These are phyloP conservation scores for Platycnemis pennipes DNA, from an alignment of 2,888 invertebrate genomes.

Conservation along the genomic window DNA sequence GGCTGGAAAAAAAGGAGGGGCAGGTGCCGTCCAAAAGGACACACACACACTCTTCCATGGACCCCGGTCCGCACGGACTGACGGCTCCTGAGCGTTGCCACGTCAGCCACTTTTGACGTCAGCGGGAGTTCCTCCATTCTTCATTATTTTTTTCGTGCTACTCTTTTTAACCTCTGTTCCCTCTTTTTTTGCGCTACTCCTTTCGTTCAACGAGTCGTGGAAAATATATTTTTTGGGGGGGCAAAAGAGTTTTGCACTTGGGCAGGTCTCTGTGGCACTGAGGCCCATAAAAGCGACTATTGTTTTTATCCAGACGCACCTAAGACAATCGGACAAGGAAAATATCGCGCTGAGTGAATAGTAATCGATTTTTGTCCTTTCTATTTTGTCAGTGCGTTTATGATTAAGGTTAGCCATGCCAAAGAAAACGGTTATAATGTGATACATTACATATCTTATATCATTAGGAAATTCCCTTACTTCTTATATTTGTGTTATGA, in stretches of 20 bases:
- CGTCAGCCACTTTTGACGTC: slow-evolving; percentile 50
- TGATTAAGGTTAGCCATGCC: too few relatives aligned
- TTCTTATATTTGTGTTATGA: too few relatives aligned
- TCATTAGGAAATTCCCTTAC: too few relatives aligned
- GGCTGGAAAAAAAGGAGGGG: not conserved
- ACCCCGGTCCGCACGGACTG: not conserved
- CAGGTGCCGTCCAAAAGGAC: slow-evolving; percentile 10
- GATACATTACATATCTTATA: too few relatives aligned
- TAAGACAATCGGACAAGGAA: not conserved
- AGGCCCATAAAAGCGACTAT: not conserved
- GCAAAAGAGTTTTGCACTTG: not conserved
- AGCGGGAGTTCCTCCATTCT: slow-evolving; percentile 40
- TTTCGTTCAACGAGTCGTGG: not conserved
- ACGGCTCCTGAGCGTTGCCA: not conserved
- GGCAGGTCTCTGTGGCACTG: not conserved
- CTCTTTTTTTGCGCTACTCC: not conserved
- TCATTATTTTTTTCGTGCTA: not conserved
- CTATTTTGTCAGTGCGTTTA: too few relatives aligned
- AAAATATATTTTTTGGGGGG: not conserved
- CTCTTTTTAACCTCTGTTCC: not conserved
- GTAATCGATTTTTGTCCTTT: not conserved
- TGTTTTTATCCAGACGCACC: not conserved
- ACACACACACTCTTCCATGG: not conserved
- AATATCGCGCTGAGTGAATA: not conserved
- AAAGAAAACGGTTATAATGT: too few relatives aligned